Conservation (phyloP, 2,797 vertebrate species). For the Podarcis lilfordi region DNA sequence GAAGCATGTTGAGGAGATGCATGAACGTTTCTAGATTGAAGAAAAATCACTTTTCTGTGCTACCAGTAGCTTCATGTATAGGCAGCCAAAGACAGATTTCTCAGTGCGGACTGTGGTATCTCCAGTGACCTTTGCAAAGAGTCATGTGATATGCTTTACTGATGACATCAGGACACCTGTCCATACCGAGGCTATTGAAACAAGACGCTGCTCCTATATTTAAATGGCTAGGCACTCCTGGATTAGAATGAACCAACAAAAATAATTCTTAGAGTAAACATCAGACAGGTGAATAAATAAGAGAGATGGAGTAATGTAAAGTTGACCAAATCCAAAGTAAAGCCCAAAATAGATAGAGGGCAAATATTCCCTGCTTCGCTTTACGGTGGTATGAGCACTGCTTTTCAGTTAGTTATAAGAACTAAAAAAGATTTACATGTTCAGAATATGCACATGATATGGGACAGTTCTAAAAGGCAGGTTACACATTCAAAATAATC, state of each 20-base stretch:
- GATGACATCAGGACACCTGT: slow-evolving; percentile 15
- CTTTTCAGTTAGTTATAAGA: neutral
- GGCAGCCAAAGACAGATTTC: neutral
- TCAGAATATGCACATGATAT: neutral
- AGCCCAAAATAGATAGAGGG: neutral
- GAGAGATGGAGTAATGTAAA: neutral
- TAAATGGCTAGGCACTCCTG: slow-evolving; percentile 2
- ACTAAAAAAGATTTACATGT: neutral
- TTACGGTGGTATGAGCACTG: neutral
- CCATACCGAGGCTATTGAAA: neutral
- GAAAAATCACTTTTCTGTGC: too few relatives aligned
- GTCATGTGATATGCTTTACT: neutral
- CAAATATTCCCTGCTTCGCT: neutral
- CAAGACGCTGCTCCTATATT: slow-evolving; percentile 6
- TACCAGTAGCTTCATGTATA: too few relatives aligned
- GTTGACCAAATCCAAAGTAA: neutral
- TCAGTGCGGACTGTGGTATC: neutral
- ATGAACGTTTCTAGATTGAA: too few relatives aligned
- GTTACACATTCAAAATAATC: neutral
- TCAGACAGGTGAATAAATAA: slow-evolving; percentile 29
- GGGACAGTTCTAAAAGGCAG: too few relatives aligned
- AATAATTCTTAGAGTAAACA: slow-evolving; percentile 17
- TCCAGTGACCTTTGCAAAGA: slow-evolving; percentile 14
- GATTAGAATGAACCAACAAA: slow-evolving; percentile 2
- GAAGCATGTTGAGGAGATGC: too few relatives aligned